Evolutionary conservation across 2,888 invertebrate species (phyloP).

Genomic region (Xestia c-nigrum): DNA sequence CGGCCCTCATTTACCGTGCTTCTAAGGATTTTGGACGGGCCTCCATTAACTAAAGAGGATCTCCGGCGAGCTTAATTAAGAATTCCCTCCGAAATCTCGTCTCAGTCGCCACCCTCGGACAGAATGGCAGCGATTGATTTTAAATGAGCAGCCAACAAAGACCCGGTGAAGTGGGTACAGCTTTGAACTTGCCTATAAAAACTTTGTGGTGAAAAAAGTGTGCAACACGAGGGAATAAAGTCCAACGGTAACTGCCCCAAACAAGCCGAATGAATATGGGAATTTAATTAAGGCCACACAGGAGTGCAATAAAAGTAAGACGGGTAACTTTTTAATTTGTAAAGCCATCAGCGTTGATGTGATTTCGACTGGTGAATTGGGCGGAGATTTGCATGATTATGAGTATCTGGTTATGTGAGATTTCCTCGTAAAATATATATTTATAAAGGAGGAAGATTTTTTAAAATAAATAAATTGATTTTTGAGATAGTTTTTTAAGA

Average conservation of each 20-base stretch:
- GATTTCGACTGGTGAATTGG: slow-evolving; percentile 43
- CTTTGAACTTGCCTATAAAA: slow-evolving; percentile 80
- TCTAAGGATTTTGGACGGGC: slow-evolving; percentile 83
- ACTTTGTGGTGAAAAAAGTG: slow-evolving; percentile 78
- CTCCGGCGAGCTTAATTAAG: slow-evolving; percentile 87
- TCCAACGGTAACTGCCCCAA: slow-evolving; percentile 56
- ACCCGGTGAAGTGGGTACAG: slow-evolving; percentile 74
- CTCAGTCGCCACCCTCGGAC: slow-evolving; percentile 80
- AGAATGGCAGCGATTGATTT: slow-evolving; percentile 88
- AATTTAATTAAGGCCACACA: slow-evolving; percentile 66
- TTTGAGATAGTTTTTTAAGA: neutral
- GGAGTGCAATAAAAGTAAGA: slow-evolving; percentile 60
- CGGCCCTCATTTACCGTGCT: slow-evolving; percentile 82
- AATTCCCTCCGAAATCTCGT: slow-evolving; percentile 88
- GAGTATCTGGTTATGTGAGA: neutral
- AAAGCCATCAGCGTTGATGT: slow-evolving; percentile 58
- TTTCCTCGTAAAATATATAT: slow-evolving; percentile 10
- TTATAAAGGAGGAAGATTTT: neutral
- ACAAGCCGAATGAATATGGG: slow-evolving; percentile 66
- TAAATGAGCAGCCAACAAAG: slow-evolving; percentile 87
- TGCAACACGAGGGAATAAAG: slow-evolving; percentile 63
- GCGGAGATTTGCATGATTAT: slow-evolving; percentile 54
- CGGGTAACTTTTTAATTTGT: slow-evolving; percentile 63
- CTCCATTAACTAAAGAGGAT: slow-evolving; percentile 89
- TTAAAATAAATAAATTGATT: neutral